Percentiles rank a stretch among this genome's conserved stretches.
These are phyloP conservation scores for Anolis sagrei DNA, from an alignment of 2,113 vertebrate species.

Conservation along the genomic window DNA sequence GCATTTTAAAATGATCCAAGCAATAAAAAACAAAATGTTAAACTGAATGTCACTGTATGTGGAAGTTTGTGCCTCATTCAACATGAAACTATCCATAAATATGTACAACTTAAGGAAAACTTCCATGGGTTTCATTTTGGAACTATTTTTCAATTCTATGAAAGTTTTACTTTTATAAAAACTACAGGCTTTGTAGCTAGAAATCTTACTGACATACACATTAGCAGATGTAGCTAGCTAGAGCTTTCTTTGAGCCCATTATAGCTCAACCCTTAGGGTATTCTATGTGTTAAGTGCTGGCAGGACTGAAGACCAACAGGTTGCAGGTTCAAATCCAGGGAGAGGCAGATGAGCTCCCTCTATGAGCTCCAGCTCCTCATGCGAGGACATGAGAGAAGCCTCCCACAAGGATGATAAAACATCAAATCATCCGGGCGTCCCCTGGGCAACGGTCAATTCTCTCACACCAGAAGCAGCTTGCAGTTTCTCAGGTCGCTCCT, in stretches of 20 bases:
- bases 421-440: no score
- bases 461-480: no score
- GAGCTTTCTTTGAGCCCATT: not conserved
- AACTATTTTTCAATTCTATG: not conserved
- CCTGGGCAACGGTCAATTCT: no score
- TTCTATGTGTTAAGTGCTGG: not conserved
- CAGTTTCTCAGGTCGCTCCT: no score
- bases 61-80: not conserved
- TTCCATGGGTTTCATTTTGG: not conserved
- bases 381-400: no score
- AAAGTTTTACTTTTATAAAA: not conserved
- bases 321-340: no score
- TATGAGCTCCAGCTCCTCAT: no score
- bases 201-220: not conserved
- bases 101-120: not conserved
- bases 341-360: no score
- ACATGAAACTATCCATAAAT: not conserved
- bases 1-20: no score
- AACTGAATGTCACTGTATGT: not conserved
- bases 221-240: not conserved
- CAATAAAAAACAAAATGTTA: not conserved
- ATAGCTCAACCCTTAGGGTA: not conserved
- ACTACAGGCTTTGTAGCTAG: constrained; percentile 10
- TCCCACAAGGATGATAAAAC: no score
- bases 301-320: no score